phyloP scores from a whole-genome alignment of 2,113 vertebrate genomes.

The Oreochromis tanganicae region DNA sequence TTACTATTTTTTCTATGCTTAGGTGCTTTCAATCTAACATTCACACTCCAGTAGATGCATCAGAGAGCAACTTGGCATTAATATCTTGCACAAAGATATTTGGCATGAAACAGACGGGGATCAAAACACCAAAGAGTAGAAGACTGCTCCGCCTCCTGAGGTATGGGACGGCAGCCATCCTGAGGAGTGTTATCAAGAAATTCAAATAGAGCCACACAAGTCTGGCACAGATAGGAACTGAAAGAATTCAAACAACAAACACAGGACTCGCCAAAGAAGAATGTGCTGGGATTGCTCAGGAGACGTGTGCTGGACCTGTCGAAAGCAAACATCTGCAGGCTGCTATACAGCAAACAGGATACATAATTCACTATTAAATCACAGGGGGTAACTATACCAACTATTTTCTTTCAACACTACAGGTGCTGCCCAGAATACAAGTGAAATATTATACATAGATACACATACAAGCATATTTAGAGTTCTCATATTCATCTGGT shows the following conservation, averaged over 20 bases:
- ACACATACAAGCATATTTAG: background rate
- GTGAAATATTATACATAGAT: background rate
- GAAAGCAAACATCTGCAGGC: background rate
- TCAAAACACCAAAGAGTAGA: no score
- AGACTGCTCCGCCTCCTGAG: no score
- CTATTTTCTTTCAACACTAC: background rate
- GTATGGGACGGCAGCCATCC: no score
- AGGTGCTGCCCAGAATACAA: background rate
- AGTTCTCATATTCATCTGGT: background rate
- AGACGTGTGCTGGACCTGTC: background rate
- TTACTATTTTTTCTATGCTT: no score
- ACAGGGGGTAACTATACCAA: background rate
- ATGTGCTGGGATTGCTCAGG: background rate
- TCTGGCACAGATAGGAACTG: background rate
- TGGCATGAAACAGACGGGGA: no score
- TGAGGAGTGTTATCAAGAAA: no score
- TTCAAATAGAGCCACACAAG: background rate
- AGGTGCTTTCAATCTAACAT: no score
- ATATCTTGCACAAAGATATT: no score
- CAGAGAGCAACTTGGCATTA: no score
- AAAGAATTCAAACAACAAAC: background rate
- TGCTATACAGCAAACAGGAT: background rate
- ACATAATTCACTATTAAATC: background rate
- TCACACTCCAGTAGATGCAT: no score
- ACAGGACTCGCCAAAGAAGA: background rate